A percentile compares a stretch with the other conserved stretches of the same genome.
phyloP scores from a whole-genome alignment of 2,113 vertebrate species.

The Pristiophorus japonicus region DNA sequence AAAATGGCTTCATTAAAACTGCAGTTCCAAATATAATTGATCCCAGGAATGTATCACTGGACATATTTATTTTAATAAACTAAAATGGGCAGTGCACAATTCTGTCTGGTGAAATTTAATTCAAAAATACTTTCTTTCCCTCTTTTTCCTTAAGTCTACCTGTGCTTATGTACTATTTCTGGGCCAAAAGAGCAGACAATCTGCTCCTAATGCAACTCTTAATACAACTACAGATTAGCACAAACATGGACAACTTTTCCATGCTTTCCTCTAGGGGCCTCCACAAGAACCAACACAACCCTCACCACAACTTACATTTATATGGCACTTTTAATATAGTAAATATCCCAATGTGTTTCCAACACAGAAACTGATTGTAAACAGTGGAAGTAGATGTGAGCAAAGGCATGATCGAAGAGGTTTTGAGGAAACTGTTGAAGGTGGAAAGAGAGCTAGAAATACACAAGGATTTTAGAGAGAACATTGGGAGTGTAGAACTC shows the following conservation, averaged over 20 bases:
- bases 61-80: not conserved
- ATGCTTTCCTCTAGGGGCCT: not conserved
- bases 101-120: not conserved
- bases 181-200: not conserved
- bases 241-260: not conserved
- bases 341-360: not conserved
- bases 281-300: too few species aligned
- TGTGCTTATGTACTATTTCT: not conserved
- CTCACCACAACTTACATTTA: not conserved
- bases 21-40: not conserved
- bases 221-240: not conserved
- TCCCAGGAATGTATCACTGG: not conserved
- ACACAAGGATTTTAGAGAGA: not conserved
- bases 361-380: not conserved
- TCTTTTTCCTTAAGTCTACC: not conserved
- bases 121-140: not conserved
- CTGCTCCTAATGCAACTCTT: not conserved
- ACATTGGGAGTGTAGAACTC: not conserved
- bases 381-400: not conserved
- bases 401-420: not conserved
- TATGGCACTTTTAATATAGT: not conserved
- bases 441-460: not conserved
- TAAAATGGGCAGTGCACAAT: not conserved
- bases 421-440: not conserved
- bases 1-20: not conserved